Evolutionary conservation across 2,888 invertebrate genomes (phyloP), one percentile per base, ranked within the genome.

Genomic region (Tethea ocularis): DNA sequence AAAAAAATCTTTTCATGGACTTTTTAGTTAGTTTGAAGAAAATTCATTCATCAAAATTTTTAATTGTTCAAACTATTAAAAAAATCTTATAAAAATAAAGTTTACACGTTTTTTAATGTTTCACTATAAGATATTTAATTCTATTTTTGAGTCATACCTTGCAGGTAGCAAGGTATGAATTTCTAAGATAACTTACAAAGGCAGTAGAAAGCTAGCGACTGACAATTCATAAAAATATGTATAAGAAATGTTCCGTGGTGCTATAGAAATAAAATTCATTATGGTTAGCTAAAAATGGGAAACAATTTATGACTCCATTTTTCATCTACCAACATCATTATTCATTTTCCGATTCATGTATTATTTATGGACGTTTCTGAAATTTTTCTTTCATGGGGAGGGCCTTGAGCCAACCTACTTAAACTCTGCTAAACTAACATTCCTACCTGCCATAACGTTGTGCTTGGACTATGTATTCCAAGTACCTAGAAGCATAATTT

Each of bases 281-380:
- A 10, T 46, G 20, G 46, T 20, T 46, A 20, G 17, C 10, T 46
- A 46, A 46, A 46, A 46, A 46, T 10, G 46, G 46, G 8, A 46
- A 46, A 8, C 20, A 17, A 20, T 46, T 46, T 46, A 46, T 20
- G 20, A 20, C 46, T 46, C 7, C 46, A 46, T 46, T 46, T 7
- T 46, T 20, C 20, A 46, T 46, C 41, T 17, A 46, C 46, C 46
- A n/a, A 46, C 46, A 46, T 46, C 41, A 46, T 46, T 46, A 46
- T 46, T 46, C 20, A 46, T 46, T 46, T 41, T 46, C 10, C 20
- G 46, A n/a, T 20, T 46, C 20, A 20, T 46, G 46, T 17, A 20
- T 1, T 46, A n/a, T 46, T 20, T 46, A 46, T 46, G 20, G 46
- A 46, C 20, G 46, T 46, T 46, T 20, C 17, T 46, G 46, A 46